Conservation (phyloP, 2,888 invertebrate species). For the Piscicola geometra region DNA sequence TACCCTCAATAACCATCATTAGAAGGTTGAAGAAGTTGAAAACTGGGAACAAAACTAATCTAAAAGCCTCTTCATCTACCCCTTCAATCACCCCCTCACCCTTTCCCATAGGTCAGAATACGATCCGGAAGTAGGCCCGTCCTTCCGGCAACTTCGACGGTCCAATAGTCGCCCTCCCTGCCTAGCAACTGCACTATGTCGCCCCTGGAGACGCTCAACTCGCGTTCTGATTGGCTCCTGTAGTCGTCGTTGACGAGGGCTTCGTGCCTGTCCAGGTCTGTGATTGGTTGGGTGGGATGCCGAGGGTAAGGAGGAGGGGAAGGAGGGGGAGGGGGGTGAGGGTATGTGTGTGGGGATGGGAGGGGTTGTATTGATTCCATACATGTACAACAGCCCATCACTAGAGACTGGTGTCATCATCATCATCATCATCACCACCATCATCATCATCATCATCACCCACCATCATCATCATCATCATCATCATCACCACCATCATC, state of each 20-base stretch:
- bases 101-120: conserved; percentile 17
- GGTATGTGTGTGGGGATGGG: too few relatives aligned
- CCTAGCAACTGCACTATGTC: conserved; percentile 69
- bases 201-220: conserved; percentile 73
- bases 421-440: conserved; percentile 29
- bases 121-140: conserved; percentile 73
- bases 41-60: neutral
- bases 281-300: too few relatives aligned
- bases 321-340: too few relatives aligned
- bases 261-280: conserved; percentile 59
- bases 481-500: conserved; percentile 33
- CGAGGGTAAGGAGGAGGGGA: too few relatives aligned
- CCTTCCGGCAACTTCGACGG: conserved; percentile 60
- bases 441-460: conserved; percentile 30
- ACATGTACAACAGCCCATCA: too few relatives aligned
- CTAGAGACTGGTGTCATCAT: too few relatives aligned
- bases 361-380: too few relatives aligned
- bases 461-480: conserved; percentile 23
- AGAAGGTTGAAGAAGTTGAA: conserved; percentile 15
- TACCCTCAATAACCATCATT: neutral
- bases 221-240: conserved; percentile 70
- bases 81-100: neutral
- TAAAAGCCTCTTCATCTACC: neutral
- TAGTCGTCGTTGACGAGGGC: conserved; percentile 77
- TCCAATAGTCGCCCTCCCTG: conserved; percentile 79